phyloP scores from a whole-genome alignment of 2,113 vertebrate genomes.

The Microtus montanus region DNA sequence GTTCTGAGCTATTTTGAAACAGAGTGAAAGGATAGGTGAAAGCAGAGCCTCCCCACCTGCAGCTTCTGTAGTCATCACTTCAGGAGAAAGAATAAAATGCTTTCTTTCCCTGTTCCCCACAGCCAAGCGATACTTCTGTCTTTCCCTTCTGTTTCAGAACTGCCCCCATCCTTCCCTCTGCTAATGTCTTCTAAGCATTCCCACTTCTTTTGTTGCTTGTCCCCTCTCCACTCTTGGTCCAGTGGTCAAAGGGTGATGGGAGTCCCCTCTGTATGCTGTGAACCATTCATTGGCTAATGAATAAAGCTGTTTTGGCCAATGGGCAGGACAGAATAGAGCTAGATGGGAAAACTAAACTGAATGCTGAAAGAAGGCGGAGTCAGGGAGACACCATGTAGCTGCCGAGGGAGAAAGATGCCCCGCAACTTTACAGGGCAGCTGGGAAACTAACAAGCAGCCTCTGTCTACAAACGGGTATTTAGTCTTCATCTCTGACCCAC shows the following conservation, averaged over 20 bases:
- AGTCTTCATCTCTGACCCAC: neutral
- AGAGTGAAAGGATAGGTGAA: neutral
- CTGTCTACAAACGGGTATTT: neutral
- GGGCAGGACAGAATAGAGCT: too few relatives aligned
- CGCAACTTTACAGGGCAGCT: too few relatives aligned
- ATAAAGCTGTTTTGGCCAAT: too few relatives aligned
- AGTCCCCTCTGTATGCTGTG: too few relatives aligned
- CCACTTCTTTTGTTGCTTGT: neutral
- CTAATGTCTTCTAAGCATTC: neutral
- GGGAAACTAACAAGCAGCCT: too few relatives aligned
- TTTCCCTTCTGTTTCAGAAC: neutral
- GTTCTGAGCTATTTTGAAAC: neutral
- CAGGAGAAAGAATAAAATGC: neutral
- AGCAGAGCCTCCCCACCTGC: neutral
- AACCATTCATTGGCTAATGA: too few relatives aligned
- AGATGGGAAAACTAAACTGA: too few relatives aligned
- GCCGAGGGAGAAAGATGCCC: too few relatives aligned
- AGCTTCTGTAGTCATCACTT: neutral
- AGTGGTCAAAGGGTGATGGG: neutral
- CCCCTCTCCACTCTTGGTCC: neutral
- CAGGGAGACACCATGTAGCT: too few relatives aligned
- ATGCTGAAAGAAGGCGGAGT: too few relatives aligned
- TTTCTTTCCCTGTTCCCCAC: neutral
- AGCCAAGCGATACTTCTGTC: neutral
- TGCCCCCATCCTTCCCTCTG: neutral